Evolutionary conservation across 2,888 invertebrate genomes (phyloP).

Genomic region (Eupithecia dodoneata): DNA sequence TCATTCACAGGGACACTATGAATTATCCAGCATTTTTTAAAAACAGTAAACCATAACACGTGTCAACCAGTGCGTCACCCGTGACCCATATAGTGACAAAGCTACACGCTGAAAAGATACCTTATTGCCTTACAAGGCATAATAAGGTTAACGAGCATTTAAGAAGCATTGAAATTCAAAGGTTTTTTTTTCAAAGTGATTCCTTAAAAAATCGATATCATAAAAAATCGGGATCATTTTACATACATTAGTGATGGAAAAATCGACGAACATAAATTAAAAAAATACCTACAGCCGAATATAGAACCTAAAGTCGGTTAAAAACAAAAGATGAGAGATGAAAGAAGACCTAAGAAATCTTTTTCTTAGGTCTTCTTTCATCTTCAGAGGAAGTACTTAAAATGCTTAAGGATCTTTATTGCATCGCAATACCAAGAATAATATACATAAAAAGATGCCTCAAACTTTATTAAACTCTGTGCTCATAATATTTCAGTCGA

Average conservation of each 20-base stretch:
- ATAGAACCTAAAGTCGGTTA: no score
- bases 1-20: no score
- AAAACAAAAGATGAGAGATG: not conserved
- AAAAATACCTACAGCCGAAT: no score
- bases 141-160: conserved; percentile 6
- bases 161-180: not conserved
- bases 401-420: not conserved
- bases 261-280: no score
- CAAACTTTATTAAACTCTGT: not conserved
- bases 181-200: no score
- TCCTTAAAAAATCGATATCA: no score
- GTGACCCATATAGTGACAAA: not conserved
- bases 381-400: not conserved
- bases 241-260: no score
- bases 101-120: not conserved
- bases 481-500: not conserved
- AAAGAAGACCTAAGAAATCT: no score
- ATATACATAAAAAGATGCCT: not conserved
- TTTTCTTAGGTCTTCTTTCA: no score
- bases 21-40: no score
- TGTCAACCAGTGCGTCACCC: not conserved
- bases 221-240: no score
- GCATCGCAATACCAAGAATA: conserved; percentile 1
- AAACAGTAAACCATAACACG: not conserved
- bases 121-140: conserved; percentile 4